Evolutionary conservation across 1,140 invertebrate genomes (phyloP), one percentile per base, ranked within the genome.

Genomic region (Sinella curviseta): DNA sequence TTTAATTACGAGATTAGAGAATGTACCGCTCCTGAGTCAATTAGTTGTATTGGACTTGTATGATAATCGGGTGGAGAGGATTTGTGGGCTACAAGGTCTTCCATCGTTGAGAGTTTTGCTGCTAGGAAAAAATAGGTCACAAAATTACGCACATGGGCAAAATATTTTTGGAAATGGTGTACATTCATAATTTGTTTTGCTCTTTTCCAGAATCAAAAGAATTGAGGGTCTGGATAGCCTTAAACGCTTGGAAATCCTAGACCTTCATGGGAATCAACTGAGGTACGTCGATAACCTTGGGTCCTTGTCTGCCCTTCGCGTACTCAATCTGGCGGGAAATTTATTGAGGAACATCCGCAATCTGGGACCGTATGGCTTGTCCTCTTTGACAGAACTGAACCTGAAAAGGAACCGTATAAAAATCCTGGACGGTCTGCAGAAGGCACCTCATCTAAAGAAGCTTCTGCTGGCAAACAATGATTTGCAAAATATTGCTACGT

Each of bases 21-120:
- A 89, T 74, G 86, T 91, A 28, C 85, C 88, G 85, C 83, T 79
- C 78, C 89, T 95, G 77, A 91, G 91, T 35, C 91, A 93, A 86
- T 87, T 97, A 57, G 95, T 98, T 33, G 97, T 97, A 85, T 90
- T 98, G 65, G 96, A 98, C 87, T 88, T 98, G 1, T 97, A 97
- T 87, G 94, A 97, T 86, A 98, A 98, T 88, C 94, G 96, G 86
- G 92, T 98, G 54, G 95, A 96, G 78, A 92, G 91, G 85, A 93
- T 97, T 73, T 90, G 90, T 57, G 88, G 97, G 3, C 78, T 80
- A 36, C 91, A 93, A 81, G 88, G 90, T 67, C 88, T 97, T 8
- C 91, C 91, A 67, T 93, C 92, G 85, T 88, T 97, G 14, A 88
- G 94, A 83, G 95, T 97, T 3, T 88, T 97, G 67, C 89, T 97